These are phyloP conservation scores for Euglossa dilemma DNA, from an alignment of 1,140 invertebrate genomes.

Conservation along the genomic window DNA sequence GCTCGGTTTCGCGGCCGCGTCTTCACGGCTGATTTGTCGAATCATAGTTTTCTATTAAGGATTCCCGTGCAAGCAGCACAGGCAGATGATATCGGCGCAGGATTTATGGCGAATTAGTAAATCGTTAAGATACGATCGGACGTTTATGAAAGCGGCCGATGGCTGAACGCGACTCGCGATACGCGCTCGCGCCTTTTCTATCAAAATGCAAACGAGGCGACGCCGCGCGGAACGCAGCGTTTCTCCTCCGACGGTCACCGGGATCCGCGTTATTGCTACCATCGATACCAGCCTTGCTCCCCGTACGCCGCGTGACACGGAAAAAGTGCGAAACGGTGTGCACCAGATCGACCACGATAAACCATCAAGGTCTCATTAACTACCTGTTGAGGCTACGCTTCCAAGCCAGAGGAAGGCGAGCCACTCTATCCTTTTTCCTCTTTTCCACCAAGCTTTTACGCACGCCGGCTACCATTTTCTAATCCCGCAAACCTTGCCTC, in stretches of 20 bases:
- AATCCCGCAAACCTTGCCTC: no score
- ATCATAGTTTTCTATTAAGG: slow-evolving; percentile 17
- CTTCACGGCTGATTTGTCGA: not conserved
- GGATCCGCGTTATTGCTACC: not conserved
- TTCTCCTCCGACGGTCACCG: not conserved
- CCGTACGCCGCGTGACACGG: not conserved
- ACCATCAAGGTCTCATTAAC: slow-evolving; percentile 9
- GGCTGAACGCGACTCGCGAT: not conserved
- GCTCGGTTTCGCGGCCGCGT: not conserved
- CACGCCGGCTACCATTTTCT: not conserved
- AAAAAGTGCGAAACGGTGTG: not conserved
- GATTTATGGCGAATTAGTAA: slow-evolving; percentile 34
- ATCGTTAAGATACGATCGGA: slow-evolving; percentile 26
- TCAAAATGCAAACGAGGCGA: slow-evolving; percentile 33
- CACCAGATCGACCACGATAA: not conserved
- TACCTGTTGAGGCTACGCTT: not conserved
- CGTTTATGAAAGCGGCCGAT: not conserved
- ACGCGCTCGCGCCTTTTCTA: slow-evolving; percentile 2
- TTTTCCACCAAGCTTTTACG: not conserved
- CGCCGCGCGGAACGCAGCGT: not conserved
- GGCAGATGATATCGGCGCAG: slow-evolving; percentile 1
- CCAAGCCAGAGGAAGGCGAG: not conserved
- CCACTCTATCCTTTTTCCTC: no score
- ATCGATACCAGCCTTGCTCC: not conserved
- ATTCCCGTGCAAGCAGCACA: not conserved